These are phyloP conservation scores for Turdus rufiventris DNA, from an alignment of 2,113 vertebrate species.

Conservation along the genomic window DNA sequence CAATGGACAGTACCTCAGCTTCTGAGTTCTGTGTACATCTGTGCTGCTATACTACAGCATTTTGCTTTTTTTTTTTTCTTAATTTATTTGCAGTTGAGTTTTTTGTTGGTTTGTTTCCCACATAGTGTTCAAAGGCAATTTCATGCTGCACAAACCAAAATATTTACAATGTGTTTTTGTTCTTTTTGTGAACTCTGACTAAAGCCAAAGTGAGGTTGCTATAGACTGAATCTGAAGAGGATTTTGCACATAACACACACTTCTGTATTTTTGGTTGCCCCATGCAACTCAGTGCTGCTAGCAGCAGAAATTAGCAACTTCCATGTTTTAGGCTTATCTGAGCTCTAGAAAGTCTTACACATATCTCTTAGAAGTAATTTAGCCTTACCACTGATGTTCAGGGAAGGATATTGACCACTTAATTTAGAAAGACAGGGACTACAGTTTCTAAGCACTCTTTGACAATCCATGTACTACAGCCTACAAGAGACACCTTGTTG, in stretches of 20 bases:
- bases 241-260: neutral
- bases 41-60: neutral
- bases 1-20: neutral
- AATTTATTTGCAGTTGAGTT: neutral
- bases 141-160: neutral
- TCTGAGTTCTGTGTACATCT: neutral
- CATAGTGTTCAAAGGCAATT: neutral
- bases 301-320: neutral
- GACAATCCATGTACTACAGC: neutral
- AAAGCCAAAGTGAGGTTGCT: neutral
- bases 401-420: neutral
- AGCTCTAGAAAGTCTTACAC: neutral
- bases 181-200: neutral
- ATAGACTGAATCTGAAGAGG: neutral
- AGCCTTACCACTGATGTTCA: neutral
- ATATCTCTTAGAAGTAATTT: neutral
- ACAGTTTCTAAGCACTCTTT: neutral
- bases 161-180: neutral
- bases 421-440: neutral
- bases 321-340: neutral
- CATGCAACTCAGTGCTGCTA: neutral
- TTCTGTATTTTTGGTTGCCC: neutral
- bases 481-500: neutral
- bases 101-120: neutral
- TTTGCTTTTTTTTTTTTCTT: neutral